A percentile compares a stretch with the other conserved stretches of the same genome.
phyloP scores from a whole-genome alignment of 2,797 vertebrate genomes.

The Pseudomugil tenellus region DNA sequence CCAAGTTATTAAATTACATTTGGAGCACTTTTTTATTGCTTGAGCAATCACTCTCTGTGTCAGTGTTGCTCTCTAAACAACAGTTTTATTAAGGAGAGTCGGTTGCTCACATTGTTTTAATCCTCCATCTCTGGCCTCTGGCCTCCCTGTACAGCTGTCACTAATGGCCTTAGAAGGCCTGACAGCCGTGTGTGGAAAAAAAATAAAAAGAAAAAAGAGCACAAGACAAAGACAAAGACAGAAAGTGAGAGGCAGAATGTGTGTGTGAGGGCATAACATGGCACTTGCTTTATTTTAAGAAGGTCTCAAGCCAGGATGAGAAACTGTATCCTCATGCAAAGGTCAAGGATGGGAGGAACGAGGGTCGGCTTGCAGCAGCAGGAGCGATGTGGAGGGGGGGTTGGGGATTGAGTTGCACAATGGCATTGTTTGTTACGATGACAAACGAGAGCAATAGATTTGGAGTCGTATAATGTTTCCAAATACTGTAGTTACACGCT shows the following conservation, averaged over 20 bases:
- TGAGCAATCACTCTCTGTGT: constrained; percentile 54
- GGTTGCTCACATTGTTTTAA: constrained; percentile 72
- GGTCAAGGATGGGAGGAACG: constrained; percentile 76
- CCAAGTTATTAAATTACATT: constrained; percentile 59
- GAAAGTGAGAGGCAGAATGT: constrained; percentile 27
- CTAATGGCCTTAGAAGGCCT: constrained; percentile 80
- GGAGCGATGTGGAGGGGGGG: constrained; percentile 31
- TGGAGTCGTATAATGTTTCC: constrained; percentile 69
- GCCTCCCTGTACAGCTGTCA: constrained; percentile 76
- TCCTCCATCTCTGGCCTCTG: constrained; percentile 61
- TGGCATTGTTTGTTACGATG: constrained; percentile 74
- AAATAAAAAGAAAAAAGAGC: constrained; percentile 30
- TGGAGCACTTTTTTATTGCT: constrained; percentile 46
- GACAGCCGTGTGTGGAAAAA: constrained; percentile 27
- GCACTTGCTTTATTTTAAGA: constrained; percentile 75
- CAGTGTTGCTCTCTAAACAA: constrained; percentile 48
- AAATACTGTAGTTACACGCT: constrained; percentile 63
- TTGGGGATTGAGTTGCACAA: constrained; percentile 76
- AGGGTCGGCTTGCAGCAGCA: constrained; percentile 62
- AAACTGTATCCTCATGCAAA: constrained; percentile 77
- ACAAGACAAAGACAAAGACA: constrained; percentile 42
- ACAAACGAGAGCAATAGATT: constrained; percentile 71
- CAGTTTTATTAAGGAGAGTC: constrained; percentile 63
- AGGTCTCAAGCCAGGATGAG: constrained; percentile 73
- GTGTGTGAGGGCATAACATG: constrained; percentile 37